Conservation (phyloP, 2,888 invertebrate species). For the Mesorhabditis sp. region DNA sequence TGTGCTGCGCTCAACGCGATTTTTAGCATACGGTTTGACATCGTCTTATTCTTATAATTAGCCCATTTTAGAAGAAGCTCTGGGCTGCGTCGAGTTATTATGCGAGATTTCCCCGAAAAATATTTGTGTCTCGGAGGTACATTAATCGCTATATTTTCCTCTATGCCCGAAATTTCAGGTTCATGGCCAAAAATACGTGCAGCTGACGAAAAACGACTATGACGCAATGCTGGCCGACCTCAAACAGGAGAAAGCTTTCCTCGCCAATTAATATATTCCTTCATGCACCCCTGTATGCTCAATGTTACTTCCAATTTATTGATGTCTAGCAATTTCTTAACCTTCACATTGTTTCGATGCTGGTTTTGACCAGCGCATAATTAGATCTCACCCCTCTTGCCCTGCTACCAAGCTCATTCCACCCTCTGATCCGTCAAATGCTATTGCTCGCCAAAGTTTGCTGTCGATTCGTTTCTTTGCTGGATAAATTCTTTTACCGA, state of each 20-base stretch:
- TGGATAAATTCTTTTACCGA: too few relatives aligned
- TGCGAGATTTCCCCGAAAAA: conserved; percentile 6
- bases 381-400: too few relatives aligned
- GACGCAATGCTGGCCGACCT: conserved; percentile 1
- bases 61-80: background rate
- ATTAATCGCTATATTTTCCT: background rate
- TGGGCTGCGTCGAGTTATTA: background rate
- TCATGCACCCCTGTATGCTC: too few relatives aligned
- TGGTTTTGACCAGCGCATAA: too few relatives aligned
- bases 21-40: background rate
- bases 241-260: background rate
- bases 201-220: background rate
- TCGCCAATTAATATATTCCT: too few relatives aligned
- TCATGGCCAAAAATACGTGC: background rate
- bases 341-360: too few relatives aligned
- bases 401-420: too few relatives aligned
- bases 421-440: too few relatives aligned
- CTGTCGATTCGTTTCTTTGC: too few relatives aligned
- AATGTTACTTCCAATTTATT: too few relatives aligned
- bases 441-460: too few relatives aligned
- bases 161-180: background rate
- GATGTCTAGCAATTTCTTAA: too few relatives aligned
- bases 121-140: background rate
- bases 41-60: background rate
- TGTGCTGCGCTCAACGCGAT: background rate